Evolutionary conservation across 2,888 invertebrate species (phyloP), one percentile per base, ranked within the genome.

Genomic region (Xestia sexstrigata): DNA sequence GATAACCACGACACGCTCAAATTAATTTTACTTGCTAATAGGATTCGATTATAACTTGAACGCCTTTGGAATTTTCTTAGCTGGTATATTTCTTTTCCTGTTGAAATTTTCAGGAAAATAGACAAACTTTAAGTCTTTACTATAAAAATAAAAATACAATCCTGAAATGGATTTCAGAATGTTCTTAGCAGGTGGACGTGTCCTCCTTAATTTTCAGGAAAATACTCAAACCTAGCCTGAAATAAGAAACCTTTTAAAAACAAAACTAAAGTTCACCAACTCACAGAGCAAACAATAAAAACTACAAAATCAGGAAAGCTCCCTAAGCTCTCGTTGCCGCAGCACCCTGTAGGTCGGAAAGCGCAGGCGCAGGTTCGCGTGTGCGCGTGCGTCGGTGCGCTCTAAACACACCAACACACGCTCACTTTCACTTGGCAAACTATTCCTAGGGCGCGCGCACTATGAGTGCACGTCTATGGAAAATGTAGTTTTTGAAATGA

Each of bases 361-460:
- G 92, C 85, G 87, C 90, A 85, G 83, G 87, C 90, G 88, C 87
- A 82, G 60, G 83, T 71, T 80, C 75, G 70, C 78, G 80, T 87
- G 88, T 88, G 89, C 71, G 91, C 81, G 89, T 82, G 87, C 71
- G 88, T 86, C 90, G 83, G 87, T 86, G 90, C 88, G 87, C 91
- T 88, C 88, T 82, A 89, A 83, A 89, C 94, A 94, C 94, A 93
- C 95, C 79, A 90, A 91, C 93, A 92, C 95, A 93, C 91, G 86
- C 93, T 93, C 92, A 96, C 96, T 96, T 96, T 96, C 96, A 96
- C 96, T 96, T 89, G 92, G 94, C 94, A 88, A 95, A 95, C 96
- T 95, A 96, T 96, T 94, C 95, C 87, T 93, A 94, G 89, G 93
- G 79, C 74, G 86, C 69, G 89, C 88, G 60, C 92, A 94, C 88